phyloP scores from a whole-genome alignment of 2,888 invertebrate genomes.

The Leucania comma region DNA sequence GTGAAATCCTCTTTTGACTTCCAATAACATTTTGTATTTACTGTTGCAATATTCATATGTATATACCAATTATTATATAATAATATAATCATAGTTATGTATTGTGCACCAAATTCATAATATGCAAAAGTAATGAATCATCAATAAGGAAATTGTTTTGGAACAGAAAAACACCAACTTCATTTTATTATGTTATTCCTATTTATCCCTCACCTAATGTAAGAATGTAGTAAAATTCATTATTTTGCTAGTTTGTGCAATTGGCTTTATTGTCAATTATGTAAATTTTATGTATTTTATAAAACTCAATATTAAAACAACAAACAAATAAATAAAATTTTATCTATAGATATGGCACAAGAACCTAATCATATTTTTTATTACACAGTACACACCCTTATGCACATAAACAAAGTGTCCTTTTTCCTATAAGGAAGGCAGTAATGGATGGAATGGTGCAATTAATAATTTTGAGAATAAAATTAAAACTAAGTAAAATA shows the following conservation, averaged over 20 bases:
- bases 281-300: not conserved
- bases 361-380: not conserved
- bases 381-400: not conserved
- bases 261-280: not conserved
- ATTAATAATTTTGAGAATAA: not conserved
- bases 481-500: no score
- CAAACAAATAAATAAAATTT: no score
- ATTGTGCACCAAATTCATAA: not conserved
- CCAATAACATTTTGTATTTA: not conserved
- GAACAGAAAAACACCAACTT: not conserved
- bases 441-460: not conserved
- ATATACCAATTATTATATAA: not conserved
- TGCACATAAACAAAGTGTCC: not conserved
- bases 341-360: no score
- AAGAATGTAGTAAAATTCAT: not conserved
- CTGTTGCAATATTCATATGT: not conserved
- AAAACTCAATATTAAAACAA: not conserved
- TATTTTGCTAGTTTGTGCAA: not conserved
- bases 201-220: not conserved
- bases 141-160: slow-evolving; percentile 14
- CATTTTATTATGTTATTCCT: not conserved
- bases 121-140: not conserved
- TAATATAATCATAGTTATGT: not conserved
- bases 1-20: slow-evolving; percentile 14
- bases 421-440: not conserved